A percentile compares a stretch with the other conserved stretches of the same genome.
phyloP scores from a whole-genome alignment of 2,888 invertebrate genomes.

The Synergus gifuensis region DNA sequence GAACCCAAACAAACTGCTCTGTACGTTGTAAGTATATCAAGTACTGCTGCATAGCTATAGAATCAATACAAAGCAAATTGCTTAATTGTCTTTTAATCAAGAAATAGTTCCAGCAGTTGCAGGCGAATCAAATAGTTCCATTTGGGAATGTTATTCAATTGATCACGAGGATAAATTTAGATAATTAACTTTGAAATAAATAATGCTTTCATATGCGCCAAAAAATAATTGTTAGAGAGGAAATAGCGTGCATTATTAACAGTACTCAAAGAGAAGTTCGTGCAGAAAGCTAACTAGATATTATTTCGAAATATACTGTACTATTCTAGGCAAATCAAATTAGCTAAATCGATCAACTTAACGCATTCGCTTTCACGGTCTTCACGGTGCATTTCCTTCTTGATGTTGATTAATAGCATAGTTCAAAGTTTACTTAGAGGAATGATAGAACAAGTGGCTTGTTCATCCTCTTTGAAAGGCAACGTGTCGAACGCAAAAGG shows the following conservation, averaged over 20 bases:
- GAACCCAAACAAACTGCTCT: background rate
- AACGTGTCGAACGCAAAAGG: background rate
- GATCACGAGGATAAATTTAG: background rate
- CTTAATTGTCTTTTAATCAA: background rate
- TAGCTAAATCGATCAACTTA: background rate
- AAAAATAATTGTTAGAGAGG: background rate
- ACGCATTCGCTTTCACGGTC: background rate
- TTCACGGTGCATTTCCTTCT: background rate
- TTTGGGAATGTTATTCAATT: background rate
- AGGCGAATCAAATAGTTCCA: background rate
- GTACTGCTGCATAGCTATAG: background rate
- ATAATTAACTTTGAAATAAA: background rate
- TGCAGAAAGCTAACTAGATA: background rate
- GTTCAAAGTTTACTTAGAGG: background rate
- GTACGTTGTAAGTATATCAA: conserved; percentile 9
- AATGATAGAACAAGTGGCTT: background rate
- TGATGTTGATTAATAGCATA: conserved; percentile 2
- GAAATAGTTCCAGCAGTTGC: background rate
- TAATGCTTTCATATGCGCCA: background rate
- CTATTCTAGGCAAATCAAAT: background rate
- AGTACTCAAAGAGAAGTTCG: background rate
- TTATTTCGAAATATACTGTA: background rate
- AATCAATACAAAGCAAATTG: background rate
- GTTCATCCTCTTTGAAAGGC: background rate
- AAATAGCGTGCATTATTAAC: background rate